Conservation (phyloP, 2,888 invertebrate genomes). For the Catocala fraxini region DNA sequence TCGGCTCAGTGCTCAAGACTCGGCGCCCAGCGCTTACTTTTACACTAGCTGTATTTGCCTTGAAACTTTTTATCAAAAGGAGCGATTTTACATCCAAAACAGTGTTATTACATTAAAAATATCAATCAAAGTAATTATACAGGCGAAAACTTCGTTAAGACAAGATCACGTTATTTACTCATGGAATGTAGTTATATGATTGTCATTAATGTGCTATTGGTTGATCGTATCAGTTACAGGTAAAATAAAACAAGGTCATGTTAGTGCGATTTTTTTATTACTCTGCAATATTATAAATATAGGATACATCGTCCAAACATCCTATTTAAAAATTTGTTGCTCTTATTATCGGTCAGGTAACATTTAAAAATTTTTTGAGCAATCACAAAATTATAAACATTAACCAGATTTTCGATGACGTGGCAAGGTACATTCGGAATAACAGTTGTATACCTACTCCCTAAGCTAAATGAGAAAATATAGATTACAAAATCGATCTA, state of each 20-base stretch:
- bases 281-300: constrained; percentile 74
- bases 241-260: constrained; percentile 59
- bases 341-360: constrained; percentile 71
- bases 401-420: constrained; percentile 48
- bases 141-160: no score
- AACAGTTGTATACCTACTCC: constrained; percentile 42
- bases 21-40: no score
- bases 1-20: no score
- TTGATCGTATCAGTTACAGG: not conserved
- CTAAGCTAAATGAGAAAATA: constrained; percentile 41
- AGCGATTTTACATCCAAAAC: no score
- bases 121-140: no score
- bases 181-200: no score
- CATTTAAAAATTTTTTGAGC: constrained; percentile 72
- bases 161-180: no score
- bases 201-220: no score
- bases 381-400: constrained; percentile 59
- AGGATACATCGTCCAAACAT: constrained; percentile 74
- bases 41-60: no score
- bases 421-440: constrained; percentile 45
- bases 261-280: constrained; percentile 80
- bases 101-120: no score
- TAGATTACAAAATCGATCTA: constrained; percentile 32
- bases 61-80: no score
- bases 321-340: constrained; percentile 62